phyloP scores from a whole-genome alignment of 2,113 vertebrate genomes.

The Salvelinus sp. region DNA sequence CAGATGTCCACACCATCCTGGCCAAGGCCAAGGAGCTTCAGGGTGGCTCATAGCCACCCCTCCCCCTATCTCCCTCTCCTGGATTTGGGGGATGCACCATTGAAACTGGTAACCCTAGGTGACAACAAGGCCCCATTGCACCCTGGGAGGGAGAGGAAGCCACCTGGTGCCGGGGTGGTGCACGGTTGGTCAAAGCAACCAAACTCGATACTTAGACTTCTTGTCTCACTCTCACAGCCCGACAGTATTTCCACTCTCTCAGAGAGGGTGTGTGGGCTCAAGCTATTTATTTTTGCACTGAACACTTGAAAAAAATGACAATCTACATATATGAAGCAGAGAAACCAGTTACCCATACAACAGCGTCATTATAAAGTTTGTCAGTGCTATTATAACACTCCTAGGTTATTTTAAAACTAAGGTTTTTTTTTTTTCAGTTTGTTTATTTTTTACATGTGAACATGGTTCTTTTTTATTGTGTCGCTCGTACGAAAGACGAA shows the following conservation, averaged over 20 bases:
- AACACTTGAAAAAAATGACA: not conserved
- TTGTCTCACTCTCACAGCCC: conserved; percentile 17
- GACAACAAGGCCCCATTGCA: not conserved
- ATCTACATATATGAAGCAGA: too few relatives aligned
- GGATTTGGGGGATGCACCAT: conserved; percentile 29
- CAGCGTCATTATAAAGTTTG: not conserved
- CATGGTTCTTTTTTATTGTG: not conserved
- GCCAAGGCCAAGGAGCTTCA: conserved; percentile 95
- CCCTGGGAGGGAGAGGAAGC: conserved; percentile 18
- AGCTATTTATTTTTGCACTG: conserved; percentile 16
- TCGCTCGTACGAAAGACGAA: not conserved
- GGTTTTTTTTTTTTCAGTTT: not conserved
- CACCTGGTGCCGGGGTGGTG: conserved; percentile 21
- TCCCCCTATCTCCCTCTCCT: not conserved
- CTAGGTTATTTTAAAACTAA: not conserved
- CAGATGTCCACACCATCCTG: conserved; percentile 91
- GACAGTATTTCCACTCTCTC: conserved; percentile 35
- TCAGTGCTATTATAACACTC: not conserved
- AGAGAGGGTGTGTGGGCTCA: conserved; percentile 25
- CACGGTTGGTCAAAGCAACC: conserved; percentile 40
- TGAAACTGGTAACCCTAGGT: conserved; percentile 24
- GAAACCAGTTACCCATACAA: not conserved
- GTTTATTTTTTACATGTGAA: not conserved
- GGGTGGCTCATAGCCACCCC: conserved; percentile 79
- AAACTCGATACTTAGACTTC: not conserved